Base-by-base conservation (phyloP, 2,113 vertebrate genomes). In the Nansenia antarctica region DNA sequence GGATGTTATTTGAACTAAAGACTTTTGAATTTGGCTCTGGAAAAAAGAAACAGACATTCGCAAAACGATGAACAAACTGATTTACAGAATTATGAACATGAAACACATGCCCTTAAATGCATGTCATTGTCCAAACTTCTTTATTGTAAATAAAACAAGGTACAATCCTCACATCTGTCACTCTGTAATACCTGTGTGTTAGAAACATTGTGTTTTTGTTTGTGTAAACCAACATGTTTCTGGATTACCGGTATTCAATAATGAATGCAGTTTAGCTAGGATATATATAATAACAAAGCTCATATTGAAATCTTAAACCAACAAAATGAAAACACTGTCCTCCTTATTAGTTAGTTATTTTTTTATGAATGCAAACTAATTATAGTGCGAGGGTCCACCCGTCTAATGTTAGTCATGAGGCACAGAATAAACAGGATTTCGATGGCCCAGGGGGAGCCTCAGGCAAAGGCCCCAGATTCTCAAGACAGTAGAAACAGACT, bases 61-160 rank as follows among this genome's bases (percentile, higher is more conserved):
- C 3, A 18, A 5, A 35, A 66, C 39, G 55, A 64, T 14, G 70
- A 58, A 64, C 37, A 24, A 69, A 42, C 64, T 8, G 5, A 69
- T 74, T 30, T 3, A 22, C 45, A 49, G n/a, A 42, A n/a, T n/a
- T 42, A 15, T 42, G 39, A n/a, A 0, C 3, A 58, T 29, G 27
- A 31, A 58, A 58, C n/a, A 27, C 12, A 24, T 55, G 18, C 27
- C n/a, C 55, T 58, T 58, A n/a, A n/a, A n/a, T 42, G 39, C 27
- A 58, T 30, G 39, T 42, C 45, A 49, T 49, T 49, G 45, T 49
- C n/a, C n/a, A n/a, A n/a, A n/a, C n/a, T n/a, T 49, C 20, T 49
- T 49, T n/a, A 49, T 49, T 49, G 45, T 49, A 6, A 14, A 49
- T 15, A 49, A 20, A 15, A 22, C 20, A 42, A 15, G 12, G 18